Conservation (phyloP, 2,797 vertebrate genomes). For the Sebastes minor region DNA sequence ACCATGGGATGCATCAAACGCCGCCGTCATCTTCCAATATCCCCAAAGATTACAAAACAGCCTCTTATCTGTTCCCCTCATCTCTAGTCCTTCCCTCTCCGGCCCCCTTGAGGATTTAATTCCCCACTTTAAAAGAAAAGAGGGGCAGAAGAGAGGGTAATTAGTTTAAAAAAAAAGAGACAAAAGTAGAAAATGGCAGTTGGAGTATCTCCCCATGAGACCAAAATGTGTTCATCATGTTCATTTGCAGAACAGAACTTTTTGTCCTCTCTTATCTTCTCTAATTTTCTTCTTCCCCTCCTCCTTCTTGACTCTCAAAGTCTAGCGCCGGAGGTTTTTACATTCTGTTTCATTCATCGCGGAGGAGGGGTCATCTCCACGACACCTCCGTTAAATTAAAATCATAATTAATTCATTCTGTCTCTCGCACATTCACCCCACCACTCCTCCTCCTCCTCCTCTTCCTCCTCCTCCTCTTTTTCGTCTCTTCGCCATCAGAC, state of each 20-base stretch:
- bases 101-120: slow-evolving; percentile 18
- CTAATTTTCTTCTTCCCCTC: slow-evolving; percentile 20
- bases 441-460: slow-evolving; percentile 5
- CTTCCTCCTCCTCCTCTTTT: background rate
- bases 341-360: slow-evolving; percentile 55
- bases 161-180: slow-evolving; percentile 30
- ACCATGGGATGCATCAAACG: slow-evolving; percentile 69
- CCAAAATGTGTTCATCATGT: slow-evolving; percentile 24
- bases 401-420: slow-evolving; percentile 48
- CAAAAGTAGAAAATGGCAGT: slow-evolving; percentile 70
- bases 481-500: slow-evolving; percentile 77
- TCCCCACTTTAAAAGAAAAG: slow-evolving; percentile 37
- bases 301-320: slow-evolving; percentile 11
- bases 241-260: slow-evolving; percentile 15
- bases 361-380: slow-evolving; percentile 25
- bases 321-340: slow-evolving; percentile 41
- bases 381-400: slow-evolving; percentile 47
- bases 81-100: slow-evolving; percentile 3
- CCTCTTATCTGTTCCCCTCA: slow-evolving; percentile 8
- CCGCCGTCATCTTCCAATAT: slow-evolving; percentile 40
- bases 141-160: slow-evolving; percentile 33
- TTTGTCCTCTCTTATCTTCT: slow-evolving; percentile 12
- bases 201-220: slow-evolving; percentile 36
- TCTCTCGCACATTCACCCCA: slow-evolving; percentile 52
- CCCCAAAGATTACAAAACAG: slow-evolving; percentile 56